Evolutionary conservation across 2,888 invertebrate species (phyloP), one percentile per base, ranked within the genome.

Genomic region (Drosophila phalerata): DNA sequence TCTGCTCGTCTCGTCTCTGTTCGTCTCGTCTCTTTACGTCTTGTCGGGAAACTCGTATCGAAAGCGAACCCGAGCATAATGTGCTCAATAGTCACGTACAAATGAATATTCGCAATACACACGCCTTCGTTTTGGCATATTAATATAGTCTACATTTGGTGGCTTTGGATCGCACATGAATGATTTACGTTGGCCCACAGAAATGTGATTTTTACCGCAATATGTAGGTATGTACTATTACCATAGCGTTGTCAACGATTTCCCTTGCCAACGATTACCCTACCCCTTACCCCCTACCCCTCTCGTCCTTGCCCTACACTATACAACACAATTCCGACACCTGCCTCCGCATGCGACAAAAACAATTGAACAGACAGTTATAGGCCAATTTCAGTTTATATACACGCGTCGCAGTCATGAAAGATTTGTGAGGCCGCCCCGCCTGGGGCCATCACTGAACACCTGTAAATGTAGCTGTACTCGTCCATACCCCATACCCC

Each of bases 161-260:
- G 30, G 48, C 42, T 65, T 55, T 47, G 76, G 55, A 70, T 69
- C 77, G 75, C 85, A 82, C 74, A 89, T 86, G 88, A 86, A 86
- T 89, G 88, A 86, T 86, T 86, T 82, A 86, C 78, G 69, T 67
- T 63, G 74, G 69, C 70, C 85, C 72, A 84, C 73, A 67, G 81
- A 79, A 85, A 76, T 85, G 85, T 88, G 89, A 86, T 89, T 86
- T 85, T 89, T 86, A 86, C 85, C 85, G 85, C 85, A 86, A 88
- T 85, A 70, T 84, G 77, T 85, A 81, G 80, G 85, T 76, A 83
- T 65, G 48, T 53, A 47, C 22, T 56, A 62, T 66, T 56, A 53
- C 63, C 45, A 66, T 71, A 42, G 53, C 25, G 28, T 15, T 28
- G 15, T 37, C 43, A 13, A 43, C 17, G 19, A 19, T 30, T 38